Conservation (phyloP, 2,888 invertebrate genomes). For the Chorisops tibialis region DNA sequence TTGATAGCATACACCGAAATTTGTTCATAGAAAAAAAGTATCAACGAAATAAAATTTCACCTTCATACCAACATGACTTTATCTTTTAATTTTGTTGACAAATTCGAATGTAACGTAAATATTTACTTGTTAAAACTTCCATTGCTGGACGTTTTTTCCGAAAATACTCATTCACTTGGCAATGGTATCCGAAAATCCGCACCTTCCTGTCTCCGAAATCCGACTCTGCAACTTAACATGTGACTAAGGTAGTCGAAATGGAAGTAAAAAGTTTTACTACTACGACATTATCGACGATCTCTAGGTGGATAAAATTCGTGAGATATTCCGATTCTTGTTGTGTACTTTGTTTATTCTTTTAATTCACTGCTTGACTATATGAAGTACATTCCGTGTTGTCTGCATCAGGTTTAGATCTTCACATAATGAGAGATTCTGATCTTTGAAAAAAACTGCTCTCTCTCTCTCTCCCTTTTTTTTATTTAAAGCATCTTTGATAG, state of each 20-base stretch:
- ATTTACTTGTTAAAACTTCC: constrained; percentile 9
- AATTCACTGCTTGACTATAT: constrained; percentile 19
- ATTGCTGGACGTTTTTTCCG: not conserved
- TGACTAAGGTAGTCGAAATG: not conserved
- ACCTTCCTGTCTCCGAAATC: constrained; percentile 8
- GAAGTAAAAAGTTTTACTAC: not conserved
- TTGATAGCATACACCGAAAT: no score
- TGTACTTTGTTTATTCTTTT: constrained; percentile 8
- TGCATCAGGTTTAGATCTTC: not conserved
- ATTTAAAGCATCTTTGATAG: not conserved
- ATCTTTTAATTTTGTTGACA: constrained; percentile 13
- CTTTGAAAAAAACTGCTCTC: no score
- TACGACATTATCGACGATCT: not conserved
- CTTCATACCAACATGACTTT: not conserved
- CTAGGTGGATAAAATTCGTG: constrained; percentile 3
- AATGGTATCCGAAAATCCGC: constrained; percentile 17
- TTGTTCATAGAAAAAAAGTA: no score
- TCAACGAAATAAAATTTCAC: not conserved
- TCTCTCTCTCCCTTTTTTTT: no score
- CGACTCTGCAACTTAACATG: no score
- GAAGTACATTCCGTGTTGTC: constrained; percentile 14
- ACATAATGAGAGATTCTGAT: no score
- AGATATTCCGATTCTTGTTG: constrained; percentile 11
- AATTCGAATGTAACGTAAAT: constrained; percentile 19
- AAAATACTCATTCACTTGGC: constrained; percentile 14